Conservation (phyloP, 2,113 vertebrate species). For the Cyrtonyx montezumae region DNA sequence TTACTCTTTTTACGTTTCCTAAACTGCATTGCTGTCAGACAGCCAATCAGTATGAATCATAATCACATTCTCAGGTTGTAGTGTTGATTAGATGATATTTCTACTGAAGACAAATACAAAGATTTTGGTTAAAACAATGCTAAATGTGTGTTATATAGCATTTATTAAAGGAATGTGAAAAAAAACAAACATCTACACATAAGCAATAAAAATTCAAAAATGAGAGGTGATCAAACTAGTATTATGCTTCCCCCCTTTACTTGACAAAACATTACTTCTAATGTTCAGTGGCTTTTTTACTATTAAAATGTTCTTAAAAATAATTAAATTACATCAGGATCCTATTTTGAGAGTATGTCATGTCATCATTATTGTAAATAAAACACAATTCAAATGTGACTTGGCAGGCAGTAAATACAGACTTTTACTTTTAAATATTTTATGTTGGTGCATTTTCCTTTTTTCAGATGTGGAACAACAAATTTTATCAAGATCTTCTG, state of each 20-base stretch:
- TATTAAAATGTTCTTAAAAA: not conserved
- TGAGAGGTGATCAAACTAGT: not conserved
- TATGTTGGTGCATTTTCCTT: not conserved
- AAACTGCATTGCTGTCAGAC: not conserved
- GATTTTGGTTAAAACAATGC: not conserved
- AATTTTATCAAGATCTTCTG: not conserved
- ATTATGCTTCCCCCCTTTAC: not conserved
- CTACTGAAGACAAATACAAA: not conserved
- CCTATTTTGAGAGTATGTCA: not conserved
- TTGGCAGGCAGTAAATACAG: not conserved
- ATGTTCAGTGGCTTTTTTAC: not conserved
- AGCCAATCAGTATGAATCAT: not conserved
- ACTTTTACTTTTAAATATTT: not conserved
- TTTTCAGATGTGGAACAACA: not conserved
- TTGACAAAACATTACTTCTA: not conserved
- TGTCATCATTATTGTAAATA: not conserved
- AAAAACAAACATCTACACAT: not conserved
- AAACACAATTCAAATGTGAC: not conserved
- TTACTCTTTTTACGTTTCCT: not conserved
- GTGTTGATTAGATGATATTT: not conserved
- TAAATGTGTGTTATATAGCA: not conserved
- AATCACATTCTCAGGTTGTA: not conserved
- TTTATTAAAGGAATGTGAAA: not conserved
- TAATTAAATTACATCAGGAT: not conserved
- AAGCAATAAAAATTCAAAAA: not conserved